A percentile compares a stretch with the other conserved stretches of the same genome.
Conservation (phyloP, 2,113 vertebrate species). For the Clarias magur region DNA sequence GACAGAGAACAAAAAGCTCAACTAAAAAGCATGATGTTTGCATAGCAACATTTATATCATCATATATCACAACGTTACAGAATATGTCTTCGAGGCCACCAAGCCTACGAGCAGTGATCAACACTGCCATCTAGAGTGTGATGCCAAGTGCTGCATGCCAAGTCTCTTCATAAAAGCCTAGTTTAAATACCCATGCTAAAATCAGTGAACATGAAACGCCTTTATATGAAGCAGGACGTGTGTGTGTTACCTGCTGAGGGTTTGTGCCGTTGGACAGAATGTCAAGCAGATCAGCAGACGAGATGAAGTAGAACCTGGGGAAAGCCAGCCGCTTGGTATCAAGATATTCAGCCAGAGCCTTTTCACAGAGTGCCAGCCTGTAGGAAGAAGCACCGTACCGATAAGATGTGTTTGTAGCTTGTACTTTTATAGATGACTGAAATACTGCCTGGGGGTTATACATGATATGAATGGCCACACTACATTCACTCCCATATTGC, state of each 20-base stretch:
- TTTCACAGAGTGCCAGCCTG: constrained; percentile 91
- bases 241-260: constrained; percentile 74
- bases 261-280: constrained; percentile 92
- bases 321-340: constrained; percentile 92
- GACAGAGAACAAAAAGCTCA: constrained; percentile 10
- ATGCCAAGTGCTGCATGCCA: background rate
- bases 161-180: background rate
- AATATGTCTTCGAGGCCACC: background rate
- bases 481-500: background rate
- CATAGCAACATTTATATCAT: background rate
- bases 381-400: constrained; percentile 9
- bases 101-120: constrained; percentile 45
- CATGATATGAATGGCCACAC: constrained; percentile 4
- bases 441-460: constrained; percentile 11
- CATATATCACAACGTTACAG: background rate
- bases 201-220: background rate
- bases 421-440: constrained; percentile 6
- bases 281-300: constrained; percentile 93
- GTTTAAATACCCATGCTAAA: background rate
- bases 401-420: background rate
- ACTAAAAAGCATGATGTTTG: constrained; percentile 14
- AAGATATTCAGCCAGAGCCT: constrained; percentile 91
- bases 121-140: constrained; percentile 60
- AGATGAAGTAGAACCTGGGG: constrained; percentile 96
- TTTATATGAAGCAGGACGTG: background rate